Conservation (phyloP, 2,113 vertebrate species). For the Lampris megalopsis region DNA sequence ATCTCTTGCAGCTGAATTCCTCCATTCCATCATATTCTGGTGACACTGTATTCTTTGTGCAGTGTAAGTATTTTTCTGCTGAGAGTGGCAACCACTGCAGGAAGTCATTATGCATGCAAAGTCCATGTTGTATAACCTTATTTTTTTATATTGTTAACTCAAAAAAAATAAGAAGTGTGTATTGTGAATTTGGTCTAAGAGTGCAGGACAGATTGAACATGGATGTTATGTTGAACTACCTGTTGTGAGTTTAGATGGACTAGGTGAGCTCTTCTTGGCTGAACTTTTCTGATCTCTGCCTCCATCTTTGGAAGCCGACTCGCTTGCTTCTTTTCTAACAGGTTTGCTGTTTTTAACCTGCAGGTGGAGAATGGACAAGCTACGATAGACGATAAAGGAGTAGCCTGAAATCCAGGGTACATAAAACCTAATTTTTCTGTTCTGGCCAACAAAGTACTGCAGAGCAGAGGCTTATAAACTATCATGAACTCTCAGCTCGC, state of each 20-base stretch:
- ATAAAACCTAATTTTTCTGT: no score
- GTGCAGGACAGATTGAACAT: background rate
- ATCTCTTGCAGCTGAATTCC: no score
- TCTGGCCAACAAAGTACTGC: no score
- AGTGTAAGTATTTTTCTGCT: no score
- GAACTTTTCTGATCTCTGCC: constrained; percentile 28
- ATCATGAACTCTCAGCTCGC: background rate
- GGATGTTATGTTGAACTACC: constrained; percentile 42
- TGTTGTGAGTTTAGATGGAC: constrained; percentile 54
- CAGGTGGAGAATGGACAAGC: background rate
- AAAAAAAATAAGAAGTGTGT: no score
- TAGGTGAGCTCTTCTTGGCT: constrained; percentile 22
- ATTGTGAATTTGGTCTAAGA: background rate
- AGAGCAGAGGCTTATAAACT: background rate
- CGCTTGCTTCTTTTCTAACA: constrained; percentile 39
- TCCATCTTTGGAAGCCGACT: constrained; percentile 1
- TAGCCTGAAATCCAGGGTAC: background rate
- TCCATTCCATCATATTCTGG: no score
- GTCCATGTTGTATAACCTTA: no score
- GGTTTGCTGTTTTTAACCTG: constrained; percentile 54
- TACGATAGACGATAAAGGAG: constrained; percentile 1
- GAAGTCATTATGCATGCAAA: no score
- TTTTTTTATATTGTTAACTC: no score
- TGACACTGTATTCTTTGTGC: no score
- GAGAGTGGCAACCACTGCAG: no score